Conservation (phyloP, 2,888 invertebrate species). For the Phragmatobia fuliginosa region DNA sequence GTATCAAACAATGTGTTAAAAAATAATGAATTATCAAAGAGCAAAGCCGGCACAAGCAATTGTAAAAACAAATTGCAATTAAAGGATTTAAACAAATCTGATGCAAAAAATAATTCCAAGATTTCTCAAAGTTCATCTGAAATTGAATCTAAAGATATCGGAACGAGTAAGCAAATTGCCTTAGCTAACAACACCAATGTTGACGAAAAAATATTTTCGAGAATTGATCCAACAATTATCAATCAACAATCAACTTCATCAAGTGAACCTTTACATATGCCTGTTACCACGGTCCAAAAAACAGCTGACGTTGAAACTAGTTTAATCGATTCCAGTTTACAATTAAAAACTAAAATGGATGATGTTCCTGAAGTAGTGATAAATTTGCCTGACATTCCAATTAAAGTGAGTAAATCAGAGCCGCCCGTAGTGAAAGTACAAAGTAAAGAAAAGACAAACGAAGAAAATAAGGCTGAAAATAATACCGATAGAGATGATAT, state of each 20-base stretch:
- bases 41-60: slow-evolving; percentile 21
- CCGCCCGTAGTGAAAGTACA: slow-evolving; percentile 40
- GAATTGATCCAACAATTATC: slow-evolving; percentile 6
- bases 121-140: slow-evolving; percentile 24
- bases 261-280: slow-evolving; percentile 1
- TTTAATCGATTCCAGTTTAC: slow-evolving; percentile 5
- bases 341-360: slow-evolving; percentile 12
- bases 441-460: slow-evolving; percentile 52
- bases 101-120: slow-evolving; percentile 21
- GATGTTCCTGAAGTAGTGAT: slow-evolving; percentile 39
- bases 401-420: slow-evolving; percentile 47
- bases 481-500: slow-evolving; percentile 43
- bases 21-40: slow-evolving; percentile 14
- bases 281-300: background rate
- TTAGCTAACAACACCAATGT: slow-evolving; percentile 25
- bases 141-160: slow-evolving; percentile 17
- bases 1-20: background rate
- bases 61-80: slow-evolving; percentile 23
- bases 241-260: slow-evolving; percentile 18
- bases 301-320: slow-evolving; percentile 5
- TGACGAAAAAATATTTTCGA: slow-evolving; percentile 20
- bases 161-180: slow-evolving; percentile 9
- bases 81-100: slow-evolving; percentile 9
- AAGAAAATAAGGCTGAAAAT: slow-evolving; percentile 65
- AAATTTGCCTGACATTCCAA: slow-evolving; percentile 73